These are phyloP conservation scores for Emys orbicularis DNA, from an alignment of 2,797 vertebrate species.

Conservation along the genomic window DNA sequence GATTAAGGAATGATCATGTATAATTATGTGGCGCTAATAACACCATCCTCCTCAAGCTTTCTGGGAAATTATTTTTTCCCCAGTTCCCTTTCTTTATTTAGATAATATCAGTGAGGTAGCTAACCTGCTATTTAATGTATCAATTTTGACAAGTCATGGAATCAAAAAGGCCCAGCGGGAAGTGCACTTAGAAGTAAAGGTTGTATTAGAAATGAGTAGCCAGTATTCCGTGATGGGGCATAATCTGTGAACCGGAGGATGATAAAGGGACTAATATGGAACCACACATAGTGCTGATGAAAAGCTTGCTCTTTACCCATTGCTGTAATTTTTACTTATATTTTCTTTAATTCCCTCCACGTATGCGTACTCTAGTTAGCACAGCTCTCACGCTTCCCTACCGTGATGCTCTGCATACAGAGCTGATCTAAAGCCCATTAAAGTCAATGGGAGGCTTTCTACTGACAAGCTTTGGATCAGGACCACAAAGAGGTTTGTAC, in stretches of 20 bases:
- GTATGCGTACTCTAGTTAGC: background rate
- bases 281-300: background rate
- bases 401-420: background rate
- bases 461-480: background rate
- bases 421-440: background rate
- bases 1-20: background rate
- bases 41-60: background rate
- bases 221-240: background rate
- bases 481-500: background rate
- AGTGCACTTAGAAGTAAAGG: background rate
- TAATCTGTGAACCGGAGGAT: fast-evolving
- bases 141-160: background rate
- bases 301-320: background rate
- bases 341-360: background rate
- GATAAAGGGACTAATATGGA: background rate
- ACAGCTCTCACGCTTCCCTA: background rate
- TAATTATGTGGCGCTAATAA: slow-evolving; percentile 30
- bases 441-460: background rate
- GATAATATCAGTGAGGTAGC: background rate
- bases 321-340: background rate
- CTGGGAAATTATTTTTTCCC: slow-evolving; percentile 3
- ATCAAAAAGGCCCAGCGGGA: background rate
- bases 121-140: slow-evolving; percentile 27
- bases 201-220: background rate
- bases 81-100: slow-evolving; percentile 26